Base-by-base conservation (phyloP, 1,140 invertebrate genomes). In the Condylostylus longicornis region DNA sequence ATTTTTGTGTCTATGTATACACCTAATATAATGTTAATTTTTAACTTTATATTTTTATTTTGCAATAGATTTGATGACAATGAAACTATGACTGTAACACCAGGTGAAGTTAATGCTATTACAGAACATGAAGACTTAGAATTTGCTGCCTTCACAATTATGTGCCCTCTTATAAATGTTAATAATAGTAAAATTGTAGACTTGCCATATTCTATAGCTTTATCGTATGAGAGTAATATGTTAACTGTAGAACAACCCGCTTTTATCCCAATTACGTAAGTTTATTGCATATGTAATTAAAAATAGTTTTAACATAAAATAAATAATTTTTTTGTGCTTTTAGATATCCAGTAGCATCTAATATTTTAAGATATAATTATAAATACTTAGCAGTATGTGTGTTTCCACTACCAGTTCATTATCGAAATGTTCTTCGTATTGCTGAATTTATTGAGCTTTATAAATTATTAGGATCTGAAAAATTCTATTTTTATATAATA, bases 371-470 rank as follows among this genome's bases (percentile, higher is more conserved):
- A n/a, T n/a, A n/a, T n/a, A n/a, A n/a, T n/a, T n/a, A n/a, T n/a
- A n/a, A n/a, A n/a, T n/a, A n/a, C n/a, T n/a, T 79, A 21, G 69
- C 73, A 0, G 67, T 77, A 2, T 80, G 77, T 48, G 67, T 79
- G 0, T 73, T 74, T 30, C 74, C 77, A 0, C 44, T 80, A 30
- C 74, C 77, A 54, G 70, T 69, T 44, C 57, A 68, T 29, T 79
- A 73, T 53, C 67, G 72, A 35, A 50, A 62, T 28, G 51, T 50
- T 2, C 31, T 55, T 10, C 66, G 74, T 19, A 54, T 80, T 29
- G 62, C 76, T 6, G 74, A 79, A 53, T 77, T 76, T 51, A 59
- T 80, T 19, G 77, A 79, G 51, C 62, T 78, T 38, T 76, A 79
- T 50, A 53, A 63, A 0, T 43, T 79, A 23, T 63, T 79, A 41